phyloP scores from a whole-genome alignment of 2,888 invertebrate species.

The Eupithecia pulchellata region DNA sequence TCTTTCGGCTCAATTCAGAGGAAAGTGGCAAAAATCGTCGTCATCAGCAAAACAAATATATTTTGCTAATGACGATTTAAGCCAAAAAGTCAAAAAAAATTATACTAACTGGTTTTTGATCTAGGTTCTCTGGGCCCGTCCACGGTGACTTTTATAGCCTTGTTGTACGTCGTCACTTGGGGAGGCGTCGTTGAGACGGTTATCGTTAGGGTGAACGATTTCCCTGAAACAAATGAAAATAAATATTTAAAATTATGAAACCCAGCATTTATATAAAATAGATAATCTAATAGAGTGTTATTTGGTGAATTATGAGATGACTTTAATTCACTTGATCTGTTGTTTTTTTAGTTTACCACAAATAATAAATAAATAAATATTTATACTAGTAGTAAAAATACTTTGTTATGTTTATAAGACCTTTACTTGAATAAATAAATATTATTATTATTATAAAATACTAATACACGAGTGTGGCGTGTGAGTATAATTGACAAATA shows the following conservation, averaged over 20 bases:
- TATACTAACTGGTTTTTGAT: slow-evolving; percentile 91
- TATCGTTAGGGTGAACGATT: slow-evolving; percentile 98
- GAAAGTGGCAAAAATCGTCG: too few relatives aligned
- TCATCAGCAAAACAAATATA: too few relatives aligned
- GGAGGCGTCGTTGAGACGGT: slow-evolving; percentile 97
- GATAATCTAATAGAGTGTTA: background rate
- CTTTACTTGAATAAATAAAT: too few relatives aligned
- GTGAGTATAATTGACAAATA: too few relatives aligned
- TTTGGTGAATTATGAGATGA: background rate
- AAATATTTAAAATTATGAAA: background rate
- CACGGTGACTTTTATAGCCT: slow-evolving; percentile 99
- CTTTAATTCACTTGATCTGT: background rate
- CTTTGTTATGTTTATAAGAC: too few relatives aligned
- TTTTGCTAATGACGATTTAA: too few relatives aligned
- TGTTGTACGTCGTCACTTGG: slow-evolving; percentile 98
- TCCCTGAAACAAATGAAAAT: slow-evolving; percentile 88
- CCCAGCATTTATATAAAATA: background rate
- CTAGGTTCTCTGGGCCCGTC: slow-evolving; percentile 98
- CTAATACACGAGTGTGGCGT: too few relatives aligned
- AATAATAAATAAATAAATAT: background rate
- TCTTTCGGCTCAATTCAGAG: background rate
- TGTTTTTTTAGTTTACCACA: background rate
- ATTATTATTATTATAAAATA: too few relatives aligned
- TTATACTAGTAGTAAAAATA: too few relatives aligned
- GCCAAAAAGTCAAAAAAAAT: slow-evolving; percentile 2